Evolutionary conservation across 2,113 vertebrate species (phyloP), one percentile per base, ranked within the genome.

Genomic region (Scopus umbretta): DNA sequence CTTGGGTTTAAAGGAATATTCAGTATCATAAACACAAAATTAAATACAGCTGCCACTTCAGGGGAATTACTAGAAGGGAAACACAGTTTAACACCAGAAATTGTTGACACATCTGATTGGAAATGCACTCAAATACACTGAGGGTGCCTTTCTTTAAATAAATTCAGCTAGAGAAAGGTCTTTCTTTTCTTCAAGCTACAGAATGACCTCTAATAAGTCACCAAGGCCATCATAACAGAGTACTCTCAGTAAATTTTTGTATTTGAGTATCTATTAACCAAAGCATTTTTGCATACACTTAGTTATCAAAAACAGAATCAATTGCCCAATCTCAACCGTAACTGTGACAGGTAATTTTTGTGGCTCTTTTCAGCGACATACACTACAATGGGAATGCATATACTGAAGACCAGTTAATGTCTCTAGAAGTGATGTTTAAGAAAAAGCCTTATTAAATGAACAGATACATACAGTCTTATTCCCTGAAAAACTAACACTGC

Each of bases 101-200:
- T 8, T 58, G 30, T 47, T 83, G 47, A 79, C 70, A 91, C 38
- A 43, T 83, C 47, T 25, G 36, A 30, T 5, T 67, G 27, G 18
- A 96, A 86, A 85, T 43, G 15, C 14, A 92, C 65, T 73, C 38
- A 47, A 85, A 63, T 23, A 63, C 27, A 90, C 16, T 13, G 5
- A 83, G 55, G 14, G 38, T 38, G 58, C 22, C 30, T 63, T 82
- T 66, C 74, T 81, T 80, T 38, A 78, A 91, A 88, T 23, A 81
- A 92, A 90, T 25, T 65, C 63, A 86, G 40, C 15, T 49, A 71
- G 27, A 88, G 32, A 95, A 96, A 94, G 74, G 72, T 96, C 75
- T 80, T 93, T 42, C 56, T 79, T 93, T 88, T 93, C 91, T 93
- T 89, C 61, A 94, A 94, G 92, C 88, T 96, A 86, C 2, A 72